Evolutionary conservation across 1,140 invertebrate species (phyloP).

Genomic region (Trichomalopsis sarcophagae): DNA sequence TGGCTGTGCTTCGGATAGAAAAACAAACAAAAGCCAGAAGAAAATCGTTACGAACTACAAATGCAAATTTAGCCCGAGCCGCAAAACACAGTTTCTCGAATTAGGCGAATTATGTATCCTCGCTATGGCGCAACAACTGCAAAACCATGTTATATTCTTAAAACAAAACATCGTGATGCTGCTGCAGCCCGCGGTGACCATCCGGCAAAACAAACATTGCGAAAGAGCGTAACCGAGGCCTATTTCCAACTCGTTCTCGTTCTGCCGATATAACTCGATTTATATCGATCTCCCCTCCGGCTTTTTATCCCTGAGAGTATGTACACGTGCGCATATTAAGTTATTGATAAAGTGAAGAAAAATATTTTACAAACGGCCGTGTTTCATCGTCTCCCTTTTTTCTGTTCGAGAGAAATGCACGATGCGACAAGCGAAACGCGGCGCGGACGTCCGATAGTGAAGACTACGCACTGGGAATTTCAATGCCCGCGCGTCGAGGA

Average conservation of each 20-base stretch:
- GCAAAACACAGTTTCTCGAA: neutral
- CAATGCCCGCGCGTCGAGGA: constrained; percentile 36
- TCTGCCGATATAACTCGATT: neutral
- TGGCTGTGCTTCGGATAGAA: no score
- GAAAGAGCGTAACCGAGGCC: neutral
- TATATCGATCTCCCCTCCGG: neutral
- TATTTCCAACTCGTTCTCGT: neutral
- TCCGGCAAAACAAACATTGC: neutral
- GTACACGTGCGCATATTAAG: neutral
- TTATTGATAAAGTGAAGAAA: neutral
- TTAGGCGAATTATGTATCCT: neutral
- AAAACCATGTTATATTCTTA: neutral
- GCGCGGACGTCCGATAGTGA: neutral
- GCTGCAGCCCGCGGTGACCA: neutral
- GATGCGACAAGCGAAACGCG: neutral
- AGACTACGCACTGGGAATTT: constrained; percentile 33
- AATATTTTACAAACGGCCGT: neutral
- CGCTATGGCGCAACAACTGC: neutral
- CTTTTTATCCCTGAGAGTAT: no score
- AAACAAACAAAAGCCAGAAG: no score
- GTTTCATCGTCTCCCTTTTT: no score
- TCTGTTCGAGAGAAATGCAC: neutral
- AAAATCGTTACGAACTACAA: no score
- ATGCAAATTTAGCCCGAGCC: no score
- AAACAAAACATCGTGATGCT: neutral